Evolutionary conservation across 37 sponge, comb jelly and placozoan species (phyloP).

Genomic region (Beroe forskalii): DNA sequence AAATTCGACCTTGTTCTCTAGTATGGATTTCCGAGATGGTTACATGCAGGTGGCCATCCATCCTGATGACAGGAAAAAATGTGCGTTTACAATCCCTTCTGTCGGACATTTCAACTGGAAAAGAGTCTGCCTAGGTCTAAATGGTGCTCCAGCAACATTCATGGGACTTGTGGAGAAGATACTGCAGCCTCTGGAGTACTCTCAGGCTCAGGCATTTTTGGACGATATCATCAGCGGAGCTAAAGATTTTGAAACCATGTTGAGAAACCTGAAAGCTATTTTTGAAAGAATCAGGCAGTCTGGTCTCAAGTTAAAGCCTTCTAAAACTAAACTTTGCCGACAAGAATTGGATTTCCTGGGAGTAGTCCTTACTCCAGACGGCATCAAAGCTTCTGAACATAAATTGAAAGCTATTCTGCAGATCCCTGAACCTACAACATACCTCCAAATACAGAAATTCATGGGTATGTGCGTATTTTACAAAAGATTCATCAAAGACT

Average conservation of each 20-base stretch:
- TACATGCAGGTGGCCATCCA: background rate
- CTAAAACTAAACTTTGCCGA: background rate
- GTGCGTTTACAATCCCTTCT: slow-evolving; percentile 14
- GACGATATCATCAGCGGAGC: background rate
- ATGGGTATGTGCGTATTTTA: background rate
- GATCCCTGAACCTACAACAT: background rate
- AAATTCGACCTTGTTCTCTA: background rate
- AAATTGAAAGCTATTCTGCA: background rate
- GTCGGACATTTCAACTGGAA: background rate
- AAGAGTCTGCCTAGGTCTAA: background rate
- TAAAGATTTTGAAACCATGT: background rate
- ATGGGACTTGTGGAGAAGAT: background rate
- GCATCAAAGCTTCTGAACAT: background rate
- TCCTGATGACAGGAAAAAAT: background rate
- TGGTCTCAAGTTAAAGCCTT: background rate
- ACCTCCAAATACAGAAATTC: background rate
- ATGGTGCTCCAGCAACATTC: background rate
- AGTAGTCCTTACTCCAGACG: background rate
- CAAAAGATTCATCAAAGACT: background rate
- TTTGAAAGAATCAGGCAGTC: background rate
- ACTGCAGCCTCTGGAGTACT: background rate
- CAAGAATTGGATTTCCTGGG: background rate
- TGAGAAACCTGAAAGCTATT: background rate
- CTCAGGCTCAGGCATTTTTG: background rate
- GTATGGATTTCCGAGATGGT: background rate